Evolutionary conservation across 2,888 invertebrate genomes (phyloP).

Genomic region (Oxycera nigricornis): DNA sequence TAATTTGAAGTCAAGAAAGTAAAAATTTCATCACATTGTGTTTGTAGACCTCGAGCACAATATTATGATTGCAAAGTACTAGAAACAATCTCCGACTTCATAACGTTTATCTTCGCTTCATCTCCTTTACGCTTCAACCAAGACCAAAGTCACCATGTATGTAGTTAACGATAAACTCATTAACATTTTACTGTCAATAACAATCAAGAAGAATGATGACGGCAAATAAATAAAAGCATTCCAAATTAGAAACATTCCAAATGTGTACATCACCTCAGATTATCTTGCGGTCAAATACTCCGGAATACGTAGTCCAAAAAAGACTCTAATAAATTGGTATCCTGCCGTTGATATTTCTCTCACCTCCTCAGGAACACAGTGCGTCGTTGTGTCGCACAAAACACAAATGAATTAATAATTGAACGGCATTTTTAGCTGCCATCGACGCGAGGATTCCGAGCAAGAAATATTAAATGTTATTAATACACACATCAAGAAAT

Average conservation of each 20-base stretch:
- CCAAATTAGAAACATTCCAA: neutral
- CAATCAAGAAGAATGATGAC: neutral
- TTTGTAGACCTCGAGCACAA: too few relatives aligned
- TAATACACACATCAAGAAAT: conserved; percentile 52
- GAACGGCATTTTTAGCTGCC: conserved; percentile 39
- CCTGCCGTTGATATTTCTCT: conserved; percentile 35
- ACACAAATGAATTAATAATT: conserved; percentile 41
- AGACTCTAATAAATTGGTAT: conserved; percentile 30
- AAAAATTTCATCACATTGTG: too few relatives aligned
- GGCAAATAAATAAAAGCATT: conserved; percentile 12
- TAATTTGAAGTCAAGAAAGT: too few relatives aligned
- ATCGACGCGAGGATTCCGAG: conserved; percentile 14
- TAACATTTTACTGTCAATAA: conserved; percentile 26
- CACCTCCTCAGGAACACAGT: conserved; percentile 16
- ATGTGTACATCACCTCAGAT: neutral
- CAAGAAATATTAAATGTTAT: conserved; percentile 47
- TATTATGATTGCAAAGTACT: too few relatives aligned
- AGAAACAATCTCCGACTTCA: too few relatives aligned
- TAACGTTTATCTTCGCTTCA: too few relatives aligned
- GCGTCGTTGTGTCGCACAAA: conserved; percentile 33
- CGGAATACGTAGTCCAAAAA: neutral
- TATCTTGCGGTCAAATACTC: neutral
- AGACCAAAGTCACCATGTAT: too few relatives aligned
- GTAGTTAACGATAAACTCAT: neutral
- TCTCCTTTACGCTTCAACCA: too few relatives aligned